Conservation (phyloP, 1,140 invertebrate species). For the Drosophila athabasca region DNA sequence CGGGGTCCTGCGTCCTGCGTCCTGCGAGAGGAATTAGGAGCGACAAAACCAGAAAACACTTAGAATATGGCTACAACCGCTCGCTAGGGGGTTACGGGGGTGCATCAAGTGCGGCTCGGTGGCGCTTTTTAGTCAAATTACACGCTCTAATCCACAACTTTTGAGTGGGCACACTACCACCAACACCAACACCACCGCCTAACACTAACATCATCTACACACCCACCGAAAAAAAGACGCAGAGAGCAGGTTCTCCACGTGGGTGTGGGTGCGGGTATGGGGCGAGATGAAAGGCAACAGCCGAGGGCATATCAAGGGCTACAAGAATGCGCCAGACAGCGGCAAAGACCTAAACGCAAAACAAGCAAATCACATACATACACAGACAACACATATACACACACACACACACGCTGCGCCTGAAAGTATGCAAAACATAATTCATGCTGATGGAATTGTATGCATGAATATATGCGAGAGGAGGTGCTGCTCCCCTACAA, state of each 20-base stretch:
- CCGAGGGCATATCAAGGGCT: slow-evolving; percentile 65
- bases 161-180: slow-evolving; percentile 49
- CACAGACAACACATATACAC: slow-evolving; percentile 21
- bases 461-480: slow-evolving; percentile 46
- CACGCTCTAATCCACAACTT: slow-evolving; percentile 78
- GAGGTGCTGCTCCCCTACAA: background rate
- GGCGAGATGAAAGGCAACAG: slow-evolving; percentile 71
- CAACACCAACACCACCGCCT: too few species aligned
- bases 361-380: slow-evolving; percentile 41
- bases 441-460: slow-evolving; percentile 82
- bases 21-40: slow-evolving; percentile 64
- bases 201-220: background rate
- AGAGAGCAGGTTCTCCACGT: slow-evolving; percentile 29
- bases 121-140: slow-evolving; percentile 72
- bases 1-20: slow-evolving; percentile 3
- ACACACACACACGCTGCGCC: slow-evolving; percentile 18
- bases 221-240: slow-evolving; percentile 15
- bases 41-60: slow-evolving; percentile 66
- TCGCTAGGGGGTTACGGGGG: slow-evolving; percentile 12
- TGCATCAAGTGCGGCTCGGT: slow-evolving; percentile 45
- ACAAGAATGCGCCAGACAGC: slow-evolving; percentile 65
- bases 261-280: background rate
- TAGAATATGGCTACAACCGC: slow-evolving; percentile 54
- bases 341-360: slow-evolving; percentile 66
- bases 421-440: slow-evolving; percentile 80